These are phyloP conservation scores for Rhinichthys osculus DNA, from an alignment of 2,797 vertebrate species.

Conservation along the genomic window DNA sequence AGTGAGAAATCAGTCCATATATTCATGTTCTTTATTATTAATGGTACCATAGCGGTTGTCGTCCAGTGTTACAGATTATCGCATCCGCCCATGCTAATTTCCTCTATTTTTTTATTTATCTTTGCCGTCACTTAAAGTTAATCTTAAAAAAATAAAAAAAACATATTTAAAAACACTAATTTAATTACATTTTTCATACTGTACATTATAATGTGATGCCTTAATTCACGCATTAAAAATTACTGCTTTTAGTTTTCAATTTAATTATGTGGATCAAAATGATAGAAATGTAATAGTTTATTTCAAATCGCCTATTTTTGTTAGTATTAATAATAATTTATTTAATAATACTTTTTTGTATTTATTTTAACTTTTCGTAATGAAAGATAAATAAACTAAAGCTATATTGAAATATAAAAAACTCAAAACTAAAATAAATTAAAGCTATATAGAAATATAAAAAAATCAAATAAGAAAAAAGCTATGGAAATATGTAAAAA, in stretches of 20 bases:
- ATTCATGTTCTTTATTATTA: neutral
- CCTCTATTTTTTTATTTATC: neutral
- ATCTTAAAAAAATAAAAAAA: neutral
- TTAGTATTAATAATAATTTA: neutral
- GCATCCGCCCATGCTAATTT: neutral
- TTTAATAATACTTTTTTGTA: neutral
- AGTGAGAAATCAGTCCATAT: constrained; percentile 71
- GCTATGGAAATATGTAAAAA: neutral
- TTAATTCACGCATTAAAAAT: neutral
- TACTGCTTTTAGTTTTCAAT: neutral
- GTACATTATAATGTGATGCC: neutral
- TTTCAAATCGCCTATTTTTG: neutral
- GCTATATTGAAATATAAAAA: neutral
- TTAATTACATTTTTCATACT: neutral
- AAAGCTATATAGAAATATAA: neutral
- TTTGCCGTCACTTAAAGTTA: neutral
- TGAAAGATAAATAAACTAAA: neutral
- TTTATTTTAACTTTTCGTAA: neutral
- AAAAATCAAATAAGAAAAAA: too few species aligned
- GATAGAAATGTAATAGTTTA: neutral
- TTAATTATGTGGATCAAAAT: neutral
- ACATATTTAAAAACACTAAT: neutral
- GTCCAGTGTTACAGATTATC: neutral
- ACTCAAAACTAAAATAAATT: neutral
- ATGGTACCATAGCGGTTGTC: neutral